Conservation (phyloP, 2,797 vertebrate species). For the Acipenser oxyrinchus region DNA sequence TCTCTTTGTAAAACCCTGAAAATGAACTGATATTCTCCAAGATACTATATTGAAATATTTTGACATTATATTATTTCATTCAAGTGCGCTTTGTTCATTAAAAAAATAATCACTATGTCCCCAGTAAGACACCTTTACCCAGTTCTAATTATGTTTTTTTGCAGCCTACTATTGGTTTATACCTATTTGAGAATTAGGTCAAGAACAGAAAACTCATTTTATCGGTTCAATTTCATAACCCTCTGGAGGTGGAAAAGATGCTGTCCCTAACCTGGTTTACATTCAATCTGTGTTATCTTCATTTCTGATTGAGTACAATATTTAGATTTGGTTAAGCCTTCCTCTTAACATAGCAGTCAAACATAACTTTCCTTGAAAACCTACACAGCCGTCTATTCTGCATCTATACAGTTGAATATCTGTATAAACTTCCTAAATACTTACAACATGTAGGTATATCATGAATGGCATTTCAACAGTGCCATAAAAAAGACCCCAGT, state of each 20-base stretch:
- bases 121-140: background rate
- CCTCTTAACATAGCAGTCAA: too few relatives aligned
- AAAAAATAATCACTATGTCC: background rate
- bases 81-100: background rate
- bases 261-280: background rate
- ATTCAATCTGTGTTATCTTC: background rate
- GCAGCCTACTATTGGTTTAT: background rate
- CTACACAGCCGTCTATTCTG: too few relatives aligned
- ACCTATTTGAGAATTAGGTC: slow-evolving; percentile 2
- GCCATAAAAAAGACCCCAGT: too few relatives aligned
- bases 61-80: too few relatives aligned
- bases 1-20: too few relatives aligned
- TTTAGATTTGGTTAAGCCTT: background rate
- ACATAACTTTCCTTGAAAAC: too few relatives aligned
- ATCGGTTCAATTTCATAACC: background rate
- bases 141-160: slow-evolving; percentile 5
- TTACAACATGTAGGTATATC: too few relatives aligned
- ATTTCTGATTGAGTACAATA: background rate
- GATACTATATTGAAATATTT: too few relatives aligned
- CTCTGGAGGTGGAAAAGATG: background rate
- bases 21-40: too few relatives aligned
- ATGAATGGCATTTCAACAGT: too few relatives aligned
- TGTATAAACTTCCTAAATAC: too few relatives aligned
- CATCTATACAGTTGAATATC: too few relatives aligned
- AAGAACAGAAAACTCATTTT: slow-evolving; percentile 1